These are phyloP conservation scores for Danionella cerebrum DNA, from an alignment of 2,113 vertebrate genomes.

Conservation along the genomic window DNA sequence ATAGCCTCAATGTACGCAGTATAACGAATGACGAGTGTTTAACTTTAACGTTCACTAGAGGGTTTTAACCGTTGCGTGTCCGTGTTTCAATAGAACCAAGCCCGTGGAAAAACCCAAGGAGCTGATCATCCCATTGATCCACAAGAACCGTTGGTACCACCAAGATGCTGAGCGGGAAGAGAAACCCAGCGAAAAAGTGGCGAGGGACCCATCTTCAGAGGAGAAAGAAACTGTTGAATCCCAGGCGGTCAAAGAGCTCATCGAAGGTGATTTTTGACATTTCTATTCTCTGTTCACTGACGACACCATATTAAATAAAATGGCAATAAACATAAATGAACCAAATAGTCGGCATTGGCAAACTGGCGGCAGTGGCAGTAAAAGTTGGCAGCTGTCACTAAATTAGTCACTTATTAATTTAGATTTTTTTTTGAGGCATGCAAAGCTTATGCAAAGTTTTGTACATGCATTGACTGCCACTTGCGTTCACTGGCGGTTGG, in stretches of 20 bases:
- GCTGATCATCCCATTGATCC: constrained; percentile 77
- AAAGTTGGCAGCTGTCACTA: too few relatives aligned
- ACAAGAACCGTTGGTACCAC: constrained; percentile 71
- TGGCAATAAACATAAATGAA: too few relatives aligned
- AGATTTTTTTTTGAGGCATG: too few relatives aligned
- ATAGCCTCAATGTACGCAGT: background rate
- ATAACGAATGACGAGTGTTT: background rate
- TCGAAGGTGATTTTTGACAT: constrained; percentile 64
- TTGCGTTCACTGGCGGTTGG: too few relatives aligned
- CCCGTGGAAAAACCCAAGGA: constrained; percentile 68
- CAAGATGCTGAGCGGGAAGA: constrained; percentile 31
- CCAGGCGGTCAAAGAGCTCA: constrained; percentile 80
- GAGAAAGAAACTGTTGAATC: constrained; percentile 64
- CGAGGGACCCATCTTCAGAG: constrained; percentile 4
- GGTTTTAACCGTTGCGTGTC: background rate
- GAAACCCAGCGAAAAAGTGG: background rate
- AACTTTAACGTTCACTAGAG: background rate
- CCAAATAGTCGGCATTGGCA: too few relatives aligned
- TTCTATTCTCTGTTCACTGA: background rate
- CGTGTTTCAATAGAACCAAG: constrained; percentile 55
- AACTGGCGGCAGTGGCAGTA: too few relatives aligned
- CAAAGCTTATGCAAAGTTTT: too few relatives aligned
- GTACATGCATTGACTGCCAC: too few relatives aligned
- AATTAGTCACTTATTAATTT: too few relatives aligned
- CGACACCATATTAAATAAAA: too few relatives aligned